These are phyloP conservation scores for Pterocles orientalis DNA, from an alignment of 2,113 vertebrate species.

Conservation along the genomic window DNA sequence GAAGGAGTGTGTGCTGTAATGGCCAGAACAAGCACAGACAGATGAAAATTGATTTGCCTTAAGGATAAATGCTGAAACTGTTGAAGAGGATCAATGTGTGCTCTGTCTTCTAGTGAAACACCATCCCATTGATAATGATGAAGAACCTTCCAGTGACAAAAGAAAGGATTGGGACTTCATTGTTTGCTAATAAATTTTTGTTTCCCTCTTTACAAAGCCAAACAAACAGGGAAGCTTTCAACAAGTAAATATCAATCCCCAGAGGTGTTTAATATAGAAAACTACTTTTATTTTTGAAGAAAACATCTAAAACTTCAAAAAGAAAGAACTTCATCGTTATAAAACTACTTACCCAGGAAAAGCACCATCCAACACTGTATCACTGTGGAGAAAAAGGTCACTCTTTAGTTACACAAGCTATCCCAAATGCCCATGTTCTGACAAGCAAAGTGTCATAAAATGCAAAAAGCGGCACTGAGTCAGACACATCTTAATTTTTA, in stretches of 20 bases:
- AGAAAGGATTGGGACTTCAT: not conserved
- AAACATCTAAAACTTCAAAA: not conserved
- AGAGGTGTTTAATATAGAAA: not conserved
- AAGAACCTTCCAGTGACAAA: not conserved
- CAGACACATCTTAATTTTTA: not conserved
- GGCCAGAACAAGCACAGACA: not conserved
- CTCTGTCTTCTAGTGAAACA: not conserved
- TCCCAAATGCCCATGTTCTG: not conserved
- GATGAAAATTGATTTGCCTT: not conserved
- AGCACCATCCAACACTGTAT: not conserved
- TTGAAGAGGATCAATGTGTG: not conserved
- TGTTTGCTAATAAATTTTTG: not conserved
- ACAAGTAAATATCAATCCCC: not conserved
- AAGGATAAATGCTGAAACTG: not conserved
- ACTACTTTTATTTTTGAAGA: not conserved
- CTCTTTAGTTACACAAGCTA: not conserved
- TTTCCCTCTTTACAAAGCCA: not conserved
- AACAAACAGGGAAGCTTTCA: not conserved
- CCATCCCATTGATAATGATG: not conserved
- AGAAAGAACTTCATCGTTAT: not conserved
- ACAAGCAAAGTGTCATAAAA: not conserved
- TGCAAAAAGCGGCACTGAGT: not conserved
- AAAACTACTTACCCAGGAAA: not conserved
- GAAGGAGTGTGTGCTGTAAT: not conserved
- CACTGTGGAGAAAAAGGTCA: not conserved